A percentile compares a stretch with the other conserved stretches of the same genome.
phyloP scores from a whole-genome alignment of 2,113 vertebrate species.

The Cryptomyrus ogoouensis region DNA sequence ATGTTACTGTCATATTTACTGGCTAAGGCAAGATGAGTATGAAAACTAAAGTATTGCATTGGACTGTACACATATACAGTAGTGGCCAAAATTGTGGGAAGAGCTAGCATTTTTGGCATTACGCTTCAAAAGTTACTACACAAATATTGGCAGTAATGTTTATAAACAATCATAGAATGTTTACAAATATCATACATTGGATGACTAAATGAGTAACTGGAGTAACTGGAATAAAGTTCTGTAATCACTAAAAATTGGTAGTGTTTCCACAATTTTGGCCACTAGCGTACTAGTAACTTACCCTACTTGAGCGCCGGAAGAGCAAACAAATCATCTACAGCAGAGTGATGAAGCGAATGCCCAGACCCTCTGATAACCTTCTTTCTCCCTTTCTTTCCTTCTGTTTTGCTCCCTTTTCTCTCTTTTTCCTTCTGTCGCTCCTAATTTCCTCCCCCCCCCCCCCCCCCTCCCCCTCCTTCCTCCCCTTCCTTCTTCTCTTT shows the following conservation, averaged over 20 bases:
- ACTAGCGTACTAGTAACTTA: background rate
- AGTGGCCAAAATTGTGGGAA: background rate
- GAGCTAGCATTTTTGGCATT: background rate
- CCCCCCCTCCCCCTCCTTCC: too few relatives aligned
- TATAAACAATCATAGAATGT: background rate
- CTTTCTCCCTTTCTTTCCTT: background rate
- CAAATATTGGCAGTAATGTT: background rate
- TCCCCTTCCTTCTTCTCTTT: too few relatives aligned
- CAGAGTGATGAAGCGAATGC: slow-evolving; percentile 47
- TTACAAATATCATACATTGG: background rate
- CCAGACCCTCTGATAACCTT: slow-evolving; percentile 37
- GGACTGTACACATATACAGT: background rate
- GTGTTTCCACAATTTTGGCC: background rate
- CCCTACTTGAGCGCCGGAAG: slow-evolving; percentile 29
- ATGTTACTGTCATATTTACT: background rate
- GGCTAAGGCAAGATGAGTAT: background rate
- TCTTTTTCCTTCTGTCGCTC: slow-evolving; percentile 23
- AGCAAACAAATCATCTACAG: slow-evolving; percentile 54
- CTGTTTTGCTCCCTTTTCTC: background rate
- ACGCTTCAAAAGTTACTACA: background rate
- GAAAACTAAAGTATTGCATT: background rate
- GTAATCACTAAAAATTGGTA: background rate
- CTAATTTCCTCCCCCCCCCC: background rate
- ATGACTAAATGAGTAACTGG: background rate
- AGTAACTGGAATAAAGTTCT: background rate